Evolutionary conservation across 2,797 vertebrate species (phyloP).

Genomic region (Myoxocephalus aenaeus): DNA sequence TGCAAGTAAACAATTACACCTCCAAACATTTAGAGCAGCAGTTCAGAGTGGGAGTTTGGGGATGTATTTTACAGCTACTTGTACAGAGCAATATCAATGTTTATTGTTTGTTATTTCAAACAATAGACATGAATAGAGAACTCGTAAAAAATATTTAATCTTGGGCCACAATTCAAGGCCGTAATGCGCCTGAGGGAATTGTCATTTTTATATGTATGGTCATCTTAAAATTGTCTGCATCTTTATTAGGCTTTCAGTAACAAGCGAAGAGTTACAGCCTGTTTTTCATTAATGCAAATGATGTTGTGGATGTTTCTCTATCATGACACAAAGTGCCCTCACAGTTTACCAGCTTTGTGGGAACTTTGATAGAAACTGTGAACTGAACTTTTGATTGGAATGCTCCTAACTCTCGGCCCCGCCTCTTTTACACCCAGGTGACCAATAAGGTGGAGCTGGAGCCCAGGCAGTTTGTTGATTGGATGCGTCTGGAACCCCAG

Average conservation of each 20-base stretch:
- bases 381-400: constrained; percentile 46
- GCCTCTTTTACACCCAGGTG: constrained; percentile 80
- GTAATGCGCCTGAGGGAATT: constrained; percentile 27
- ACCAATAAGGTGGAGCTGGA: constrained; percentile 95
- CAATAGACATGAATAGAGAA: constrained; percentile 66
- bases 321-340: constrained; percentile 18
- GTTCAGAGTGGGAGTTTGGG: constrained; percentile 16
- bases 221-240: constrained; percentile 63
- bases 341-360: constrained; percentile 32
- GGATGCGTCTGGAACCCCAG: constrained; percentile 97
- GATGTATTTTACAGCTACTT: constrained; percentile 33
- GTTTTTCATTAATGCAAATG: constrained; percentile 7
- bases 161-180: constrained; percentile 52
- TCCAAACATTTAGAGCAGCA: constrained; percentile 26
- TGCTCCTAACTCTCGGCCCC: background rate
- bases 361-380: constrained; percentile 40
- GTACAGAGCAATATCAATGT: constrained; percentile 37
- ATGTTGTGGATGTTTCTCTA: constrained; percentile 32
- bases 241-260: constrained; percentile 60
- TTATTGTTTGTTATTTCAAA: constrained; percentile 63
- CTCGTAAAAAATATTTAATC: constrained; percentile 68
- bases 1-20: constrained; percentile 1
- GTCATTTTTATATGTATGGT: constrained; percentile 48
- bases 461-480: constrained; percentile 93
- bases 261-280: constrained; percentile 46